A percentile compares a stretch with the other conserved stretches of the same genome.
Conservation (phyloP, 2,888 invertebrate species). For the Hirudinaria manillensis region DNA sequence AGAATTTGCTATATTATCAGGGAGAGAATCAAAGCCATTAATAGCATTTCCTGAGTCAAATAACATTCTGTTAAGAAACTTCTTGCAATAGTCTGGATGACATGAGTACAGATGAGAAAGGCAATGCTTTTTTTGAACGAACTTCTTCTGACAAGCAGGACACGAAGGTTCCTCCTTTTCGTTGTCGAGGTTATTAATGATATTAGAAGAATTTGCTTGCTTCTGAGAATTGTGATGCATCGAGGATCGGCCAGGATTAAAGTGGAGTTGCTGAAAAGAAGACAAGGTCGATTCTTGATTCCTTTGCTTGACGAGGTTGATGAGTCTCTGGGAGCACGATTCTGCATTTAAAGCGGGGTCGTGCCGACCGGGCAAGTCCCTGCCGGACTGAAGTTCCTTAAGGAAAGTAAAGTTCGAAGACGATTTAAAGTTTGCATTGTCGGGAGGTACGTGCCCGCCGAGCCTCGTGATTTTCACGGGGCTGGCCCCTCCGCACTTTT, state of each 20-base stretch:
- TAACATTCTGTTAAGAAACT: background rate
- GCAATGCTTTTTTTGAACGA: background rate
- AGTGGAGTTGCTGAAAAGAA: background rate
- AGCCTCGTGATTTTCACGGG: background rate
- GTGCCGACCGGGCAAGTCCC: no score
- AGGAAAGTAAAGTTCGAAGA: background rate
- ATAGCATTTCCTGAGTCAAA: background rate
- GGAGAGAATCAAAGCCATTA: background rate
- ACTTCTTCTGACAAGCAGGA: conserved; percentile 10
- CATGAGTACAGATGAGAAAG: conserved; percentile 3
- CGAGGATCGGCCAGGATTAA: background rate
- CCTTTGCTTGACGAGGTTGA: background rate
- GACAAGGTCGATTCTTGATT: background rate
- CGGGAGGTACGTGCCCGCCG: background rate
- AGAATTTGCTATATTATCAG: background rate
- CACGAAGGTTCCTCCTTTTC: background rate
- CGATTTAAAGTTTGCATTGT: background rate
- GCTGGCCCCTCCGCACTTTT: background rate
- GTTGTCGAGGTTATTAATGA: no score
- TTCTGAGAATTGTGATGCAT: background rate
- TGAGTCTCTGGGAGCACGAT: conserved; percentile 10
- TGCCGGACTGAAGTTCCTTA: background rate
- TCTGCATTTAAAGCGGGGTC: background rate
- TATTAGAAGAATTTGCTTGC: no score
- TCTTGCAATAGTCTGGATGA: conserved; percentile 10